phyloP scores from a whole-genome alignment of 1,140 invertebrate genomes.

The Calosoma granatense region DNA sequence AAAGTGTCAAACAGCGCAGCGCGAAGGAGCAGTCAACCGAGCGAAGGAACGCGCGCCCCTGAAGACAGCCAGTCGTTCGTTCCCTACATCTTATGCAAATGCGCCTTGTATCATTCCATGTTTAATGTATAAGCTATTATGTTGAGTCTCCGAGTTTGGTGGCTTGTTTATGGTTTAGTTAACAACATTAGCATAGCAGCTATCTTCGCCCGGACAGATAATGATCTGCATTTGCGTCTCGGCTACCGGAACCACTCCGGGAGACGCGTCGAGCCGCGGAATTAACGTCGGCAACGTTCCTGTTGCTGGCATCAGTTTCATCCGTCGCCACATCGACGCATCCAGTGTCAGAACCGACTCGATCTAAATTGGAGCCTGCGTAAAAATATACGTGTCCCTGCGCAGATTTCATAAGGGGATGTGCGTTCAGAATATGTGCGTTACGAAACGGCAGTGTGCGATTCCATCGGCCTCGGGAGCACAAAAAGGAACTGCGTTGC shows the following conservation, averaged over 20 bases:
- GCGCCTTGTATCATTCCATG: conserved; percentile 25
- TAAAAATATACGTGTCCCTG: background rate
- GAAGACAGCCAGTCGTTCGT: background rate
- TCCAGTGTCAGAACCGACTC: too few relatives aligned
- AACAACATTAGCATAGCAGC: conserved; percentile 24
- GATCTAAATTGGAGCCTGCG: too few relatives aligned
- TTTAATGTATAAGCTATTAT: conserved; percentile 31
- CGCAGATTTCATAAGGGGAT: too few relatives aligned
- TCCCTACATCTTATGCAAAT: conserved; percentile 29
- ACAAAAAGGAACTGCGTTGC: background rate
- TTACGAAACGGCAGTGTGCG: too few relatives aligned
- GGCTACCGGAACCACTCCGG: background rate
- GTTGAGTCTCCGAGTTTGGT: conserved; percentile 21
- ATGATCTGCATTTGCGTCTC: conserved; percentile 18
- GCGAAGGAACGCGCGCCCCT: background rate
- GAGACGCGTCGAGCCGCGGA: background rate
- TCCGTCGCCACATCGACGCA: background rate
- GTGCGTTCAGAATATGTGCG: too few relatives aligned
- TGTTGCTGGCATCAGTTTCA: background rate
- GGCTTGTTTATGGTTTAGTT: conserved; percentile 28
- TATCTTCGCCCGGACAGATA: conserved; percentile 21
- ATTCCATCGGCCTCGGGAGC: too few relatives aligned
- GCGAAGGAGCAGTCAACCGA: background rate
- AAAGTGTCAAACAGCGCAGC: conserved; percentile 2
- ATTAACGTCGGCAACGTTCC: background rate